Base-by-base conservation (phyloP, 2,113 vertebrate species). In the Sander lucioperca region DNA sequence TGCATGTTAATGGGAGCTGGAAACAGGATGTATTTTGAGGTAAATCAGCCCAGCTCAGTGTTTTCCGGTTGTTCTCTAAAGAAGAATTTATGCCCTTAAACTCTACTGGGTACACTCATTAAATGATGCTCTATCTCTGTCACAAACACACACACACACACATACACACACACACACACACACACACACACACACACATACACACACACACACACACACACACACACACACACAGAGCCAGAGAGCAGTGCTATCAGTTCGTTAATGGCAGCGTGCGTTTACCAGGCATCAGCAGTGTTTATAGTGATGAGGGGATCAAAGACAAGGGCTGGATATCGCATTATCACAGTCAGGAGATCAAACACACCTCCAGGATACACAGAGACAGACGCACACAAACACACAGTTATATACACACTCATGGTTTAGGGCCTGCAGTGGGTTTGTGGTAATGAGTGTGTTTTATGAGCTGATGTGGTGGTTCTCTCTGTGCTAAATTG, bases 281-380 rank as follows among this genome's bases (percentile, higher is more conserved):
- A 79, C 67, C 85, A 86, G 83, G 74, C 85, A 57, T 88, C 80
- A 84, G 64, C 84, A 73, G 75, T 77, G 86, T 88, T 91, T 90
- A 85, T 72, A 78, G 89, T 78, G 84, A 88, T 83, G 91, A 90
- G 80, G 51, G 87, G 86, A 91, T 91, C 91, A 92, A 85, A 92
- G 83, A 87, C 78, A 18, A 80, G 73, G 86, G 84, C 87, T 90
- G 90, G 76, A 88, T 87, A 80, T 89, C 77, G 85, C 86, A 90
- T 91, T 76, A 90, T 89, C 85, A 85, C 88, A 89, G 89, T 89
- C 78, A 92, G 80, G 67, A 72, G 90, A 93, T 92, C 85, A 93
- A 91, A 89, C 83, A 90, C 84, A 87, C 77, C 88, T 86, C 86
- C 19, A 21, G 87, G 87, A 91, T 36, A 70, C 73, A 78, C 21